Evolutionary conservation across 2,113 vertebrate genomes (phyloP).

Genomic region (Globicephala melas): DNA sequence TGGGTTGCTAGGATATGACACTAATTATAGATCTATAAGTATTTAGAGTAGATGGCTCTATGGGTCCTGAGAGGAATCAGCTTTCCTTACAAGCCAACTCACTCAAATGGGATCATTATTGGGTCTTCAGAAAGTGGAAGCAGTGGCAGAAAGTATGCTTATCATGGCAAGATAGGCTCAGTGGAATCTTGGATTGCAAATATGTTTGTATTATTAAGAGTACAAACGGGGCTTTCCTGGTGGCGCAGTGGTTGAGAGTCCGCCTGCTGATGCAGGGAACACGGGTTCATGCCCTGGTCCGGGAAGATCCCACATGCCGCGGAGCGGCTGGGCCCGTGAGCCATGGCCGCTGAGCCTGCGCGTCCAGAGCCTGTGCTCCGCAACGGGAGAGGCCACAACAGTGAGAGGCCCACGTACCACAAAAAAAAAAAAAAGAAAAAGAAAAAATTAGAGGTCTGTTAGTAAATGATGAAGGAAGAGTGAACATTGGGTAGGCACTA

Average conservation of each 20-base stretch:
- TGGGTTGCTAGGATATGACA: background rate
- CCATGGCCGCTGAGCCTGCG: too few species aligned
- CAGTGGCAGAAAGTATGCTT: background rate
- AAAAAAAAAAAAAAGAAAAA: too few species aligned
- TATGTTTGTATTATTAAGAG: background rate
- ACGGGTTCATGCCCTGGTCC: rapidly evolving
- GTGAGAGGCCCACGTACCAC: too few species aligned
- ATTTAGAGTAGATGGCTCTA: background rate
- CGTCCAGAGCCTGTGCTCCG: too few species aligned
- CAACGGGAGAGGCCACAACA: too few species aligned
- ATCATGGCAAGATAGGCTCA: background rate
- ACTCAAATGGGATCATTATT: background rate
- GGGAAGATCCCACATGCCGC: too few species aligned
- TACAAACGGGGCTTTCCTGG: background rate
- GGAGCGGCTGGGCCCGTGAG: too few species aligned
- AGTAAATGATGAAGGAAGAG: background rate
- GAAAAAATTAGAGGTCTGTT: background rate
- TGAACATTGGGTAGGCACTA: background rate
- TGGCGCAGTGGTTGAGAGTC: too few species aligned
- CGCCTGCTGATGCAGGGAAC: too few species aligned
- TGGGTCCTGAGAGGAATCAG: background rate
- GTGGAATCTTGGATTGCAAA: background rate
- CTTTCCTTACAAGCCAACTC: background rate
- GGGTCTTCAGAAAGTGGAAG: background rate
- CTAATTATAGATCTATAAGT: background rate